Evolutionary conservation across 2,113 vertebrate species (phyloP).

Genomic region (Kryptolebias marmoratus): DNA sequence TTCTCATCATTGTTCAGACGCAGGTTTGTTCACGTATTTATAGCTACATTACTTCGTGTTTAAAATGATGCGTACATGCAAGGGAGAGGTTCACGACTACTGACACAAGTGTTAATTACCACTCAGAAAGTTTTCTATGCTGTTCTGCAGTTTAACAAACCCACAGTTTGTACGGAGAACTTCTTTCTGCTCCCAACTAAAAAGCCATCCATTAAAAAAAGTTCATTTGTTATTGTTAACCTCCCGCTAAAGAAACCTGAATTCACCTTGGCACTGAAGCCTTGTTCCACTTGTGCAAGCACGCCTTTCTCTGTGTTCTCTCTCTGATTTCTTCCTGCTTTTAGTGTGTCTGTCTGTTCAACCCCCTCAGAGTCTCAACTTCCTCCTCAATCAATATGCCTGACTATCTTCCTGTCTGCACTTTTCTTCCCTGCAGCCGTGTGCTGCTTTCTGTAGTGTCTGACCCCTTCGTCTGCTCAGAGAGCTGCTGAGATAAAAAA

Average conservation of each 20-base stretch:
- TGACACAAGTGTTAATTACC: too few relatives aligned
- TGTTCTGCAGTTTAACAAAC: neutral
- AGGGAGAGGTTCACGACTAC: too few relatives aligned
- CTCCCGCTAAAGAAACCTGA: neutral
- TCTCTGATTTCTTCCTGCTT: conserved; percentile 29
- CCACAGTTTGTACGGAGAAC: neutral
- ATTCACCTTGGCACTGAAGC: conserved; percentile 44
- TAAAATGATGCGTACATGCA: conserved; percentile 5
- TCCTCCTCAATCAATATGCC: conserved; percentile 59
- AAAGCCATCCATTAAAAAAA: neutral
- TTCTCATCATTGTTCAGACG: conserved; percentile 10
- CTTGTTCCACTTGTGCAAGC: conserved; percentile 2
- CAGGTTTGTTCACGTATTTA: neutral
- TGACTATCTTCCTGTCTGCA: conserved; percentile 54
- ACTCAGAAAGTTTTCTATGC: too few relatives aligned
- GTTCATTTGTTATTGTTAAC: neutral
- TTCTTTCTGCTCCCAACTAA: neutral
- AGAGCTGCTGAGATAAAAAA: too few relatives aligned
- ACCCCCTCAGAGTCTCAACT: conserved; percentile 46
- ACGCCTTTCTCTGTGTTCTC: conserved; percentile 12
- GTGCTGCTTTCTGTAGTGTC: conserved; percentile 10
- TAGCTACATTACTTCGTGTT: conserved; percentile 1
- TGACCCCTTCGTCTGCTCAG: conserved; percentile 30
- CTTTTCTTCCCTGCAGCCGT: conserved; percentile 22
- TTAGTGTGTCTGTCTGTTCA: conserved; percentile 30